These are phyloP conservation scores for Naja naja DNA, from an alignment of 2,113 vertebrate species.

Conservation along the genomic window DNA sequence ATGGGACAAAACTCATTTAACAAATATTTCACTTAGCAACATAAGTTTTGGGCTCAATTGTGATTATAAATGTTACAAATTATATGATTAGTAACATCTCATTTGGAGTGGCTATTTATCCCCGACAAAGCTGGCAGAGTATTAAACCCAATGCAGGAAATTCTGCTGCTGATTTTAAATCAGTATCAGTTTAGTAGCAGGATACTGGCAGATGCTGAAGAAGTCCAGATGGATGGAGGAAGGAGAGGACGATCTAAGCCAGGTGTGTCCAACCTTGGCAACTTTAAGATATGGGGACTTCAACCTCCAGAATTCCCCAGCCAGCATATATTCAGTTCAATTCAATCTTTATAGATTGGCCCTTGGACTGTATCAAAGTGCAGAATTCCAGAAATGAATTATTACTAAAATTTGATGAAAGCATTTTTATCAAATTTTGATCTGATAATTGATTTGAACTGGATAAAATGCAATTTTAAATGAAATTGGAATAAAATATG, in stretches of 20 bases:
- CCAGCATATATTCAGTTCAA: not conserved
- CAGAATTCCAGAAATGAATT: too few relatives aligned
- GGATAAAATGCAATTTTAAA: too few relatives aligned
- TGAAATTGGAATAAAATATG: too few relatives aligned
- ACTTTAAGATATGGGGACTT: not conserved
- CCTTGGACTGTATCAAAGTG: too few relatives aligned
- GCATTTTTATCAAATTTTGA: too few relatives aligned
- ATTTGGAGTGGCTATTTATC: not conserved
- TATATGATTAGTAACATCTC: constrained; percentile 1
- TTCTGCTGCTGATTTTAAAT: not conserved
- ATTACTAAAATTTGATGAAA: too few relatives aligned
- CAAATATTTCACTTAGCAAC: not conserved
- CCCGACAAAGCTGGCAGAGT: not conserved
- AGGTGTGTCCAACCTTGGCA: not conserved
- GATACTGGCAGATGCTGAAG: not conserved
- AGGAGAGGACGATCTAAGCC: not conserved
- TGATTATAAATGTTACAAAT: not conserved
- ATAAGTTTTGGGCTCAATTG: not conserved
- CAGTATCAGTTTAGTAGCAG: not conserved
- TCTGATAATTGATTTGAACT: too few relatives aligned
- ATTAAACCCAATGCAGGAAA: not conserved
- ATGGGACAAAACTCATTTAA: not conserved
- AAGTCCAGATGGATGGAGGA: not conserved
- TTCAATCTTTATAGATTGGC: too few relatives aligned
- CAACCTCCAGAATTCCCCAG: not conserved